Base-by-base conservation (phyloP, 1,140 invertebrate species). In the Drosophila auraria region DNA sequence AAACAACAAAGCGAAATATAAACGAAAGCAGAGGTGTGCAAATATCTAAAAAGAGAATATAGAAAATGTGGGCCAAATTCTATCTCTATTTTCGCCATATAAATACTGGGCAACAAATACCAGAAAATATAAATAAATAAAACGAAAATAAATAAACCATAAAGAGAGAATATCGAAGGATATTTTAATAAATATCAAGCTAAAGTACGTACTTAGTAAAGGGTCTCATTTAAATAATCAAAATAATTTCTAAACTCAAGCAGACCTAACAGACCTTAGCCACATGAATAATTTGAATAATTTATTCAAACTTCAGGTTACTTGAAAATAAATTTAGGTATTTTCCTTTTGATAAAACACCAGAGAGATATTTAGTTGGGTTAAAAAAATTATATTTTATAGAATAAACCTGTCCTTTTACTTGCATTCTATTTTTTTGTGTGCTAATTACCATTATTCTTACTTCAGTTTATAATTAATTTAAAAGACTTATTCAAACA, bases 1-100 rank as follows among this genome's bases (percentile, higher is more conserved):
- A 57, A 78, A 78, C n/a, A n/a, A 58, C 33, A 51, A 62, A 59
- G 42, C 40, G n/a, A 57, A 40, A 54, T 54, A 42, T 65, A 25
- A 49, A 17, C 57, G n/a, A 42, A 44, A 27, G 14, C 42, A 23
- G 57, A 23, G 49, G 53, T 23, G 53, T 23, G 30, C 30, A 23
- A 56, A 36, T 20, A 36, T 54, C 12, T 36, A 20, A 20, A 20
- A 54, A 20, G 30, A 54, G 51, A 54, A 56, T 23, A 56, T 23
- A 38, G 17, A 15, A 56, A 56, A 38, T 56, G 33, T 56, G 53
- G 53, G 53, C 53, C 53, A 56, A 56, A 56, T 38, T 56, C 17
- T 5, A 56, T 38, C 7, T 23, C 7, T 38, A 23, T 38, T 38
- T 23, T 15, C 0, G 4, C 7, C 33, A 23, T 36, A 23, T 12